A percentile compares a stretch with the other conserved stretches of the same genome.
Conservation (phyloP, 2,797 vertebrate species). For the Triplophysa yarkandensis region DNA sequence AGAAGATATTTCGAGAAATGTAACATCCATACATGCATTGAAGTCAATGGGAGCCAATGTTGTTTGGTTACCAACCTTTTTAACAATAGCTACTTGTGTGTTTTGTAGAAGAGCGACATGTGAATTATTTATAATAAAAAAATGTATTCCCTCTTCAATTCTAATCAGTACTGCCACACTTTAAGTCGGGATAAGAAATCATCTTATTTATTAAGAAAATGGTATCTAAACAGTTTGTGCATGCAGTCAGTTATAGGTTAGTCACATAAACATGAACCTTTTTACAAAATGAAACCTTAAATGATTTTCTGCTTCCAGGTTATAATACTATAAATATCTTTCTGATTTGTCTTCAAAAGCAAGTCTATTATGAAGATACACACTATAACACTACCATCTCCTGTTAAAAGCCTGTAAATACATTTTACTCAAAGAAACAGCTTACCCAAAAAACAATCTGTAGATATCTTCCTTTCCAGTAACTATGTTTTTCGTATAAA, state of each 20-base stretch:
- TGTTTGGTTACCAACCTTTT: too few relatives aligned
- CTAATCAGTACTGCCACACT: not conserved
- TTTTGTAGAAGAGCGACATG: too few relatives aligned
- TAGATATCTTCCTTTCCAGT: too few relatives aligned
- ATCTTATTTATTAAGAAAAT: too few relatives aligned
- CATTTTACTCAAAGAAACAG: not conserved
- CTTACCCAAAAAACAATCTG: not conserved
- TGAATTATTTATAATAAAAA: too few relatives aligned
- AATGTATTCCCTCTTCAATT: too few relatives aligned
- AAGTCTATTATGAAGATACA: not conserved
- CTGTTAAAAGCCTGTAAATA: slow-evolving; percentile 35
- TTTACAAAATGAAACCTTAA: not conserved
- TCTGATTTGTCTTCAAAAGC: not conserved
- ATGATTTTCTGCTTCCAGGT: not conserved
- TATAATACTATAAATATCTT: not conserved
- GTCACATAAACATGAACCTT: not conserved
- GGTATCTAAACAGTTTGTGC: not conserved
- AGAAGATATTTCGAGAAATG: too few relatives aligned
- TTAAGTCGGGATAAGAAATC: not conserved
- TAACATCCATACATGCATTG: too few relatives aligned
- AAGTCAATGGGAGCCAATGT: too few relatives aligned
- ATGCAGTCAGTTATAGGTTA: not conserved
- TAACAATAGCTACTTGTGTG: too few relatives aligned
- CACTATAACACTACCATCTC: slow-evolving; percentile 47
- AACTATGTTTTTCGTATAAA: too few relatives aligned